Percentiles rank a stretch among this genome's conserved stretches.
These are phyloP conservation scores for Zaprionus taronus DNA, from an alignment of 1,140 invertebrate species.

Conservation along the genomic window DNA sequence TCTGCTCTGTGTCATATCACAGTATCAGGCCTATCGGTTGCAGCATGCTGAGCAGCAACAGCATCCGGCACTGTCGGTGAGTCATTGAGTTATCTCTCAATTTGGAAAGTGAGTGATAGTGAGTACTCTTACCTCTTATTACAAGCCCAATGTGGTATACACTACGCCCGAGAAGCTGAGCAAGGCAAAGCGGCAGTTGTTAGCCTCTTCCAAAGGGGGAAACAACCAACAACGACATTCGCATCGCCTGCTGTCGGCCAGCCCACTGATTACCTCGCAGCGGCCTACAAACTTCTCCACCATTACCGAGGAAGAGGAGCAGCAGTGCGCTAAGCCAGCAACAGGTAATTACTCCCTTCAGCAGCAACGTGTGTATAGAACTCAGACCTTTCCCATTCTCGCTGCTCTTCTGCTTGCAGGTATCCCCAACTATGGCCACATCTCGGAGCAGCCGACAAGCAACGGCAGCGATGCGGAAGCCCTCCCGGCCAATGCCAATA, in stretches of 20 bases:
- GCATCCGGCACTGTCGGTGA: conserved; percentile 51
- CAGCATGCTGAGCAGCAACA: conserved; percentile 51
- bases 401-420: conserved; percentile 10
- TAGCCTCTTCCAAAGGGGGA: conserved; percentile 19
- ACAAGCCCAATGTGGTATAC: conserved; percentile 59
- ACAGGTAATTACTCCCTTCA: not conserved
- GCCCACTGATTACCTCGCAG: conserved; percentile 73
- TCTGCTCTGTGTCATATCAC: conserved; percentile 73
- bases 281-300: conserved; percentile 71
- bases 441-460: conserved; percentile 37
- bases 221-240: conserved; percentile 47
- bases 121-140: not conserved
- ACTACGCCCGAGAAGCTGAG: conserved; percentile 56
- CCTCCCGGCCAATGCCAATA: conserved; percentile 13
- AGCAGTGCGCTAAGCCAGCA: conserved; percentile 24
- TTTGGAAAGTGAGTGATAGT: conserved; percentile 21
- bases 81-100: conserved; percentile 21
- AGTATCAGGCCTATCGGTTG: conserved; percentile 64
- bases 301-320: conserved; percentile 77
- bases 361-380: not conserved
- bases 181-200: conserved; percentile 53
- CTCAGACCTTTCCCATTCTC: not conserved
- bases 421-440: conserved; percentile 22
- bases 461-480: conserved; percentile 21
- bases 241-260: conserved; percentile 56